Conservation (phyloP, 2,113 vertebrate species). For the Bufo gargarizans region DNA sequence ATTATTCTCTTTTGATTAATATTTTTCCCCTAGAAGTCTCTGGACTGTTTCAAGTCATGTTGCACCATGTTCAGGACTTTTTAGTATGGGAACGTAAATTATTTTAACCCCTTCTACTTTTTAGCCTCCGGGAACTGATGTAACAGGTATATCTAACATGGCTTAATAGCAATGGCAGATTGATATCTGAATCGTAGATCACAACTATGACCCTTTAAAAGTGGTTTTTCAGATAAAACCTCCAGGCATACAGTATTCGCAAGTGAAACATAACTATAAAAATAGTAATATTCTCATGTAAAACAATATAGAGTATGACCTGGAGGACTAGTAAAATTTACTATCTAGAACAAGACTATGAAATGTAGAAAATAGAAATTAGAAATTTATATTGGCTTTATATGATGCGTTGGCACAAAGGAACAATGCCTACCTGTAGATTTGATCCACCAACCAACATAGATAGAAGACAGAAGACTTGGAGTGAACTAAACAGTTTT, state of each 20-base stretch:
- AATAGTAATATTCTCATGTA: not conserved
- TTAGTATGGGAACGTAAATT: slow-evolving; percentile 13
- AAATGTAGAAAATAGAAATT: not conserved
- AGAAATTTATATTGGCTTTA: not conserved
- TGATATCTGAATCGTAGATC: not conserved
- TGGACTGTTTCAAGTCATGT: slow-evolving; percentile 51
- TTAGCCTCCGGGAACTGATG: not conserved
- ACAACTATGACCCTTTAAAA: not conserved
- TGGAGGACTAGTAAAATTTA: slow-evolving; percentile 7
- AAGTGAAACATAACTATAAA: slow-evolving; percentile 4
- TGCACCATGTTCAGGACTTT: slow-evolving; percentile 42
- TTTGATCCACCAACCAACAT: no score
- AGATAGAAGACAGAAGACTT: no score
- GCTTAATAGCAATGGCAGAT: not conserved
- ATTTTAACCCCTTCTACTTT: slow-evolving; percentile 40
- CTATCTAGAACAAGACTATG: not conserved
- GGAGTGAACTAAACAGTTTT: no score
- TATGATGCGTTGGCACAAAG: not conserved
- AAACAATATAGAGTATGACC: slow-evolving; percentile 3
- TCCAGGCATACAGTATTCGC: not conserved
- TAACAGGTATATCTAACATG: not conserved
- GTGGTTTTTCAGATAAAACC: not conserved
- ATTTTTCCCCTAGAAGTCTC: slow-evolving; percentile 45
- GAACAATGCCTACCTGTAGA: no score
- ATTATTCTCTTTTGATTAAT: slow-evolving; percentile 59